Conservation (phyloP, 2,113 vertebrate genomes). For the Gavialis gangeticus region DNA sequence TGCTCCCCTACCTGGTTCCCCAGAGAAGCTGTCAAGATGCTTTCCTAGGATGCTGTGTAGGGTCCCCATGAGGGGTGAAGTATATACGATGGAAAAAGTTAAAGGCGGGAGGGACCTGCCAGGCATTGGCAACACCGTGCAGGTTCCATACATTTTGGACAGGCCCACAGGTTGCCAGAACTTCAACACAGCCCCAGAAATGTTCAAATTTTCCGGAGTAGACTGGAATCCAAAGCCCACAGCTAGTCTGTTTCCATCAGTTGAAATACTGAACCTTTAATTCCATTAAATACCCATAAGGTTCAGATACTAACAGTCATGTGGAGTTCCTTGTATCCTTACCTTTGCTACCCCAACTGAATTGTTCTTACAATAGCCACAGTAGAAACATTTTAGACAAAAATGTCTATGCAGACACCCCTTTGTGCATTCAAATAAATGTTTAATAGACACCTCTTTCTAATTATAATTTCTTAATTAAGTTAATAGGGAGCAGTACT, state of each 20-base stretch:
- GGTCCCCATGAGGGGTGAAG: not conserved
- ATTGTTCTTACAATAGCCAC: not conserved
- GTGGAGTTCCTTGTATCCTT: not conserved
- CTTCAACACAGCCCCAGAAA: not conserved
- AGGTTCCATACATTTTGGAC: not conserved
- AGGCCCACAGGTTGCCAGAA: not conserved
- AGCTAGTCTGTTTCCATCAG: not conserved
- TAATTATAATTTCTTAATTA: conserved; percentile 66
- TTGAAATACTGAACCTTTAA: not conserved
- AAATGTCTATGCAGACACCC: not conserved
- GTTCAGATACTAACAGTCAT: not conserved
- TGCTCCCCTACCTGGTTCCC: too few relatives aligned
- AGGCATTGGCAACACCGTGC: not conserved
- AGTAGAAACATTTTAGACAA: not conserved
- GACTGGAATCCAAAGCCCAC: not conserved
- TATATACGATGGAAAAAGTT: not conserved
- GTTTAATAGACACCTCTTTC: not conserved
- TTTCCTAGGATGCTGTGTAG: not conserved
- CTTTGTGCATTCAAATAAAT: conserved; percentile 45
- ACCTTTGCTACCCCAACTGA: not conserved
- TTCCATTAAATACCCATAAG: not conserved
- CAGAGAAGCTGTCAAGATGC: not conserved
- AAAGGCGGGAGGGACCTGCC: not conserved
- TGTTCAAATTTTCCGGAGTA: not conserved
- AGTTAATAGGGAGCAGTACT: conserved; percentile 44